phyloP scores from a whole-genome alignment of 2,797 vertebrate genomes.

The Sebastes minor region DNA sequence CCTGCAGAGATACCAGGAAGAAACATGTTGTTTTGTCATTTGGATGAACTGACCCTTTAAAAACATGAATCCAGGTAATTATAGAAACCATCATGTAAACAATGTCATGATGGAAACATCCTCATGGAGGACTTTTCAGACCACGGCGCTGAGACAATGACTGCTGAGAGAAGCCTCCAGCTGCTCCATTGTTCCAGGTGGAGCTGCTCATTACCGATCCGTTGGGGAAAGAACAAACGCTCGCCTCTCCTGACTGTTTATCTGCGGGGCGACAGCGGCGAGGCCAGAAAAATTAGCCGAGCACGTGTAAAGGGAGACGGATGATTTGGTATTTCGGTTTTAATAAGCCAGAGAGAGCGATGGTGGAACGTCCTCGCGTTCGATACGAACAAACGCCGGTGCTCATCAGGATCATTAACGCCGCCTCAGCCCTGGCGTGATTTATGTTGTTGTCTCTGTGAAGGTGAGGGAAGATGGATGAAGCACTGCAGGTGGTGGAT shows the following conservation, averaged over 20 bases:
- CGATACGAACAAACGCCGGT: not conserved
- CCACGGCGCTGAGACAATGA: not conserved
- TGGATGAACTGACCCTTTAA: not conserved
- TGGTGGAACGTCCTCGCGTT: not conserved
- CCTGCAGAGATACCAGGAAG: not conserved
- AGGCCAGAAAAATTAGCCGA: not conserved
- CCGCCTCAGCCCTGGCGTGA: not conserved
- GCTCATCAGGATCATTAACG: not conserved
- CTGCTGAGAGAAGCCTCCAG: constrained; percentile 11
- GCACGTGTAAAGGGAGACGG: not conserved
- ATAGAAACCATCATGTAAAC: not conserved
- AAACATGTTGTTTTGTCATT: not conserved
- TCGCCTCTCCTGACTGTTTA: not conserved
- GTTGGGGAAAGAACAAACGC: not conserved
- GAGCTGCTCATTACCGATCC: constrained; percentile 13
- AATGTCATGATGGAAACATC: constrained; percentile 1
- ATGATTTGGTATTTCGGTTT: not conserved
- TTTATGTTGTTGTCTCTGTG: not conserved
- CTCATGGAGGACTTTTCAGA: not conserved
- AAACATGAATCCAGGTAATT: not conserved
- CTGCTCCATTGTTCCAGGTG: constrained; percentile 30
- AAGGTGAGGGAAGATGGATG: not conserved
- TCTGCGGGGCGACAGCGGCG: not conserved
- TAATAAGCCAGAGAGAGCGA: constrained; percentile 12
- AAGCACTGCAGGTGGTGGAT: not conserved